Evolutionary conservation across 2,888 invertebrate genomes (phyloP), one percentile per base, ranked within the genome.

Genomic region (Agriotes lineatus): DNA sequence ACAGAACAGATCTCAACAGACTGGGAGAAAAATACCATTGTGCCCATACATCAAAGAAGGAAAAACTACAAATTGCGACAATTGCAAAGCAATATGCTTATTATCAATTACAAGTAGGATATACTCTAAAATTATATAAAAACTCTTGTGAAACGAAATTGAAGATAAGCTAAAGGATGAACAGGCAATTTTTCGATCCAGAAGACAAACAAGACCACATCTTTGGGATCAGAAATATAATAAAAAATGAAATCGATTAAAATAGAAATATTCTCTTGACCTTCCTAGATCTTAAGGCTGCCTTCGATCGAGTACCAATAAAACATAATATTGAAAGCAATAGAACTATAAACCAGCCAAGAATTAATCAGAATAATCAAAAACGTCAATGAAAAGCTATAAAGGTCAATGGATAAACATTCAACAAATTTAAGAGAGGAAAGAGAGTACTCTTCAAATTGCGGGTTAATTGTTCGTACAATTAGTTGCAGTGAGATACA

Each of bases 11-110:
- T 25, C 3, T 25, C 7, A 25, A 25, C 25, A 5, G 25, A 25
- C 16, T 16, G 44, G 44, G 18, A 52, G 30, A 52, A 25, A 16
- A 18, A 52, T 9, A 22, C 10, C 10, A 52, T 52, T 3, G 33
- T 52, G 7, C 14, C 33, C 14, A 52, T 52, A 12, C 9, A 52
- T n/a, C 30, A 52, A 52, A 12, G n/a, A 45, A 45, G 45, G 45
- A 45, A 20, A 50, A 4, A 50, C 22, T 2, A 33, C 18, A 6
- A 25, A 3, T 5, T 25, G 25, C 1, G 2, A 25, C 2, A 45
- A 45, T 19, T 52, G 30, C 14, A 52, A 4, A 12, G 9, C 30
- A 52, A 52, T 52, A 52, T 52, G 25, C n/a, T n/a, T 52, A 16
- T 52, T 16, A 25, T 4, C 12, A 52, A 18, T 33, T 6, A 18